Evolutionary conservation across 1,140 invertebrate species (phyloP), one percentile per base, ranked within the genome.

Genomic region (Trichoplusia ni): DNA sequence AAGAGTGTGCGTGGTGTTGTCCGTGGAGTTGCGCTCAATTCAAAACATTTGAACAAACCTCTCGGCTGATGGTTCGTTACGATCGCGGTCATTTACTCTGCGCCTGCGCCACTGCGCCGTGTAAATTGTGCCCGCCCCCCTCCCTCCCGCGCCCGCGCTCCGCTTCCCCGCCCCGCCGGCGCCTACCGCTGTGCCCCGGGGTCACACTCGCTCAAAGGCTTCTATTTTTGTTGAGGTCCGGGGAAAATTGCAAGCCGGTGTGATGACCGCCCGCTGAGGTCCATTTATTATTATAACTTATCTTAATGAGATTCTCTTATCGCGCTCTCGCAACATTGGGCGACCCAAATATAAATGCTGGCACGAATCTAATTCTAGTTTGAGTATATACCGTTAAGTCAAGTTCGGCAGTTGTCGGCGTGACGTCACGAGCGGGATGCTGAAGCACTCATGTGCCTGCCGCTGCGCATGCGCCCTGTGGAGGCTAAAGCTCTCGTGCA

Each of bases 61-160:
- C 19, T 27, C 40, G 42, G 27, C 40, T 56, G 58, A 60, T 35
- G 31, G 40, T 46, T 35, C 40, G 29, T 44, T 46, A 44, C 42
- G 40, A 42, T 60, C 58, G 40, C 58, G 38, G 58, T 56, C 58
- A 60, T 33, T 51, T 38, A 38, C 46, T 35, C 59, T 62, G 58
- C 38, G 38, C 49, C 21, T 9, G 37, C 47, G 18, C 49, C 37
- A 27, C 49, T 16, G 49, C 63, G 9, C 58, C 25, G 58, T 27
- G 38, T 47, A 23, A 31, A 23, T 29, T 44, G 25, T n/a, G n/a
- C n/a, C 6, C 47, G 23, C 25, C 16, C 13, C 21, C n/a, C 18
- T n/a, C 16, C 2, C 18, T n/a, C 44, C 42, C 27, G 14, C 27
- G 18, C 21, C 33, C 11, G 13, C 6, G 11, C 19, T 42, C 13